phyloP scores from a whole-genome alignment of 2,113 vertebrate species.

The Gasterosteus nipponicus region DNA sequence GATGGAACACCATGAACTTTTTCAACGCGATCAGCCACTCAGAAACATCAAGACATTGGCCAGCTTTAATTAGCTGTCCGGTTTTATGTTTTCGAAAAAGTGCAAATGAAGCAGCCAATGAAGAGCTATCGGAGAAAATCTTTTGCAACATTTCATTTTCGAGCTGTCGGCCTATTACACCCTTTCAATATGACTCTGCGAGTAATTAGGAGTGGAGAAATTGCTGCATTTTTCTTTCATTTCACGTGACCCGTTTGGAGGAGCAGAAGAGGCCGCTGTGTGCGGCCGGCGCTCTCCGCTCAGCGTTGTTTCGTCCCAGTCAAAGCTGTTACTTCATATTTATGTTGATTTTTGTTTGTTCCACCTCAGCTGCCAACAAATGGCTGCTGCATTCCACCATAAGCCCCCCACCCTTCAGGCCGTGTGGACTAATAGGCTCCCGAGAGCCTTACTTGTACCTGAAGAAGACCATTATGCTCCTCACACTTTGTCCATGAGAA shows the following conservation, averaged over 20 bases:
- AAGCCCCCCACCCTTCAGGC: conserved; percentile 31
- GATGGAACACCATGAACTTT: neutral
- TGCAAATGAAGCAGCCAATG: conserved; percentile 30
- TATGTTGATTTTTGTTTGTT: conserved; percentile 66
- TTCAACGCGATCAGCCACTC: conserved; percentile 32
- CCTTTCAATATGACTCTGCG: conserved; percentile 18
- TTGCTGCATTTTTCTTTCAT: conserved; percentile 27
- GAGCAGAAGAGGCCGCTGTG: conserved; percentile 10
- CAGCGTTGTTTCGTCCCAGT: neutral
- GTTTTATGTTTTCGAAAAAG: conserved; percentile 36
- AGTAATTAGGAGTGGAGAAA: conserved; percentile 47
- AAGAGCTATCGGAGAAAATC: conserved; percentile 2
- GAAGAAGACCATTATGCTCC: conserved; percentile 59
- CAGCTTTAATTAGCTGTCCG: conserved; percentile 36
- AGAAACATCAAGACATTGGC: conserved; percentile 40
- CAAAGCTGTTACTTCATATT: conserved; percentile 57
- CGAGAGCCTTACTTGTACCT: conserved; percentile 67
- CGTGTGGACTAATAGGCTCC: conserved; percentile 73
- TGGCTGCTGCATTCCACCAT: conserved; percentile 41
- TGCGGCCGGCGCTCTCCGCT: conserved; percentile 9
- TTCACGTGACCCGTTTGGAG: conserved; percentile 34
- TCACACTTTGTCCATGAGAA: conserved; percentile 66
- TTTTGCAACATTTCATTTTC: conserved; percentile 48
- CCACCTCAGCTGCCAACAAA: conserved; percentile 60
- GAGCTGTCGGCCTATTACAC: conserved; percentile 53